These are phyloP conservation scores for Apotomis capreana DNA, from an alignment of 2,888 invertebrate species.

Conservation along the genomic window DNA sequence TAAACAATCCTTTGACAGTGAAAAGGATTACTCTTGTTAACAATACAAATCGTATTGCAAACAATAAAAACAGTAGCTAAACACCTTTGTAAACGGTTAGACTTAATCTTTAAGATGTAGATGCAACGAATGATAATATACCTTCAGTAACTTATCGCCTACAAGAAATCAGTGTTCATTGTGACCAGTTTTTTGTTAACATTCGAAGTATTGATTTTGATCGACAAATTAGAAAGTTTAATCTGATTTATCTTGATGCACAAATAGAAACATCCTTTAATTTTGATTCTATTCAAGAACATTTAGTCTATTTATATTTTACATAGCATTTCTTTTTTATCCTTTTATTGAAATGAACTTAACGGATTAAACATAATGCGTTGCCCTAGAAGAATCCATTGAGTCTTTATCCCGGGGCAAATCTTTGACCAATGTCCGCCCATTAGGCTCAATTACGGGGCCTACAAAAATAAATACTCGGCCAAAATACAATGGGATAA, in stretches of 20 bases:
- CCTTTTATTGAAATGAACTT: constrained; percentile 4
- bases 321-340: constrained; percentile 7
- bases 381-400: constrained; percentile 49
- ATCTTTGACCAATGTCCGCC: constrained; percentile 79
- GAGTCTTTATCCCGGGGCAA: constrained; percentile 52
- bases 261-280: background rate
- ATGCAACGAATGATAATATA: constrained; percentile 66
- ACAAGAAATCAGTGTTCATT: constrained; percentile 59
- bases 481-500: constrained; percentile 74
- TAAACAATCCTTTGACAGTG: constrained; percentile 64
- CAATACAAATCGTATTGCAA: constrained; percentile 74
- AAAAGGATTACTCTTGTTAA: constrained; percentile 65
- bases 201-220: constrained; percentile 54
- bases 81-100: constrained; percentile 59
- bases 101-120: constrained; percentile 61
- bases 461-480: constrained; percentile 74
- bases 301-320: background rate
- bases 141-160: constrained; percentile 65
- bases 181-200: constrained; percentile 32
- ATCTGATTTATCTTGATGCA: constrained; percentile 42
- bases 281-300: background rate
- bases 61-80: constrained; percentile 71
- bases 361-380: constrained; percentile 25
- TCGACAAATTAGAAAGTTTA: constrained; percentile 46
- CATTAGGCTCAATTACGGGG: constrained; percentile 68